Base-by-base conservation (phyloP, 2,888 invertebrate genomes). In the Nymphalis urticae region DNA sequence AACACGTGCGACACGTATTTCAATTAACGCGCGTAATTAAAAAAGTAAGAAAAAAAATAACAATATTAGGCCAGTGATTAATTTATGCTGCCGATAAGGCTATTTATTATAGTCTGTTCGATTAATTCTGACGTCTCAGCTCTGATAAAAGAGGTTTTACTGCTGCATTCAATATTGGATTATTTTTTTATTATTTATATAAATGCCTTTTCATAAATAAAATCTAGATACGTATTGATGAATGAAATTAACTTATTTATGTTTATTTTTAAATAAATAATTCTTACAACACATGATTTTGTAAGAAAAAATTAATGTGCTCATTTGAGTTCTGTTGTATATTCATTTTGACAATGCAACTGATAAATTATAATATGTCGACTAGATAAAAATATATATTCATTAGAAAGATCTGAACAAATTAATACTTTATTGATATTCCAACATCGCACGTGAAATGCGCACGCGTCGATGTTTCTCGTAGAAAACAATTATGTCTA, bases 1-100 rank as follows among this genome's bases (percentile, higher is more conserved):
- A 73, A 72, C 77, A 79, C 75, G 78, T 76, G 79, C 77, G 72
- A 73, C 82, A 81, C 80, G 81, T 78, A 81, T 86, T 90, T 89
- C 88, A 90, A 91, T 91, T 91, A 90, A 89, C 87, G 82, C 83
- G 80, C 81, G 84, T 89, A 91, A 91, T 91, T 90, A 90, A 91
- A 86, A 42, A 88, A 82, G 85, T 83, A 82, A 82, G 80, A 83
- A 88, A 84, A 56, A 56, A 88, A 86, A 84, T 85, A 86, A n/a
- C 84, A 81, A 85, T 87, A 85, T 86, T 89, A 86, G 83, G 80
- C 80, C 79, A 79, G 76, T 86, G 87, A 89, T 89, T 89, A 89
- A 89, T 89, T 88, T 88, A 87, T 88, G 86, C 85, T 47, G 62
- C 47, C 86, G 90, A 90, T 92, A 89, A 89, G 82, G 81, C 76